These are phyloP conservation scores for Epinephelus fuscoguttatus DNA, from an alignment of 2,113 vertebrate species.

Conservation along the genomic window DNA sequence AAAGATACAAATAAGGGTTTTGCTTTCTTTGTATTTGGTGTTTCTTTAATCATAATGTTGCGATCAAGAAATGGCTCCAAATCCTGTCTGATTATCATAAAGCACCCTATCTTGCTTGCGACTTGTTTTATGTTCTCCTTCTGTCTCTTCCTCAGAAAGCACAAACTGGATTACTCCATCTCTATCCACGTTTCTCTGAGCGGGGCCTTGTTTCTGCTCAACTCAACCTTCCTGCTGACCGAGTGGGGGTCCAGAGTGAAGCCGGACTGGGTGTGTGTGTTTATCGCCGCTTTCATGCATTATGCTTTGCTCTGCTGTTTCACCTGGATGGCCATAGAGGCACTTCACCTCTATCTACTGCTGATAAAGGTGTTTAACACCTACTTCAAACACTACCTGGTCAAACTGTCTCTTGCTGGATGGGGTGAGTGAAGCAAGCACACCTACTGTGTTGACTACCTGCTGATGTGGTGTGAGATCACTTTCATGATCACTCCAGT, in stretches of 20 bases:
- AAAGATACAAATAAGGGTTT: no score
- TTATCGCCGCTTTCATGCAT: constrained; percentile 74
- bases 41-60: no score
- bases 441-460: not conserved
- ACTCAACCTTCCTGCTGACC: constrained; percentile 76
- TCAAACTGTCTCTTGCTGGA: constrained; percentile 77
- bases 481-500: not conserved
- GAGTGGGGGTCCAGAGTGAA: constrained; percentile 71
- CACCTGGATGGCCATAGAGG: constrained; percentile 84
- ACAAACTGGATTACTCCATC: constrained; percentile 55
- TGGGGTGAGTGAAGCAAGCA: constrained; percentile 78
- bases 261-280: constrained; percentile 59
- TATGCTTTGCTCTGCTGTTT: constrained; percentile 80
- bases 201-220: constrained; percentile 78
- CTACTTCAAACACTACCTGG: constrained; percentile 75
- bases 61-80: not conserved
- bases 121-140: not conserved
- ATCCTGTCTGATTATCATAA: not conserved
- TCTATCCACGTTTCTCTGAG: constrained; percentile 80
- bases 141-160: constrained; percentile 47
- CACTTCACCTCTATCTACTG: constrained; percentile 80
- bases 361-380: constrained; percentile 82
- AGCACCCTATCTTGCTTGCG: not conserved
- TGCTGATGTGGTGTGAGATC: not conserved
- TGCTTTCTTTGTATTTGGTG: no score